These are phyloP conservation scores for Drosophila robusta DNA, from an alignment of 2,888 invertebrate species.

Conservation along the genomic window DNA sequence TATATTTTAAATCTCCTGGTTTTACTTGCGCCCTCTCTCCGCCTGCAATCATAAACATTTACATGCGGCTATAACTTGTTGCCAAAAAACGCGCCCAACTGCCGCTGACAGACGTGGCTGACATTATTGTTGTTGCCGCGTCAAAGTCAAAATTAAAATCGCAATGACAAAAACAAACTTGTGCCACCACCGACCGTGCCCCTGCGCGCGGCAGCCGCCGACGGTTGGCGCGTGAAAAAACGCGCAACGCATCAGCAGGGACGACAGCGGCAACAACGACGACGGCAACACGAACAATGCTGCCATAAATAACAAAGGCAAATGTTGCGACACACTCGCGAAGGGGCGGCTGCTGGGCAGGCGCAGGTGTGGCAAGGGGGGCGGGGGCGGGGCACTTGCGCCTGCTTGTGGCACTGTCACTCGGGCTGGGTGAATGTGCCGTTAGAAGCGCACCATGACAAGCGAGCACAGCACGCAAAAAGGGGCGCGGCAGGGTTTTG, in stretches of 20 bases:
- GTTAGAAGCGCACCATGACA: constrained; percentile 64
- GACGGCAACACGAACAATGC: constrained; percentile 57
- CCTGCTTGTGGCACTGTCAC: constrained; percentile 51
- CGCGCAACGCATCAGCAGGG: constrained; percentile 64
- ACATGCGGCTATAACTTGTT: constrained; percentile 36
- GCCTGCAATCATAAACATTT: background rate
- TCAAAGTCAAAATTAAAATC: constrained; percentile 68
- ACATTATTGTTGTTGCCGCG: constrained; percentile 38
- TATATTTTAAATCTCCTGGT: background rate
- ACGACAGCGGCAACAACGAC: constrained; percentile 24
- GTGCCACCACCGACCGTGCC: constrained; percentile 2
- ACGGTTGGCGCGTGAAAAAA: constrained; percentile 60
- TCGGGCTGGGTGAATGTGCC: constrained; percentile 63
- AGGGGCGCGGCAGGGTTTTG: constrained; percentile 4
- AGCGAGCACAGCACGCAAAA: constrained; percentile 35
- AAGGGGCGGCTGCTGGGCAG: constrained; percentile 54
- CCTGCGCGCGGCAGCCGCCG: constrained; percentile 8
- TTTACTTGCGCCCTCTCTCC: background rate
- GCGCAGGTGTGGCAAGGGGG: constrained; percentile 7
- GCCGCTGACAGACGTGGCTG: constrained; percentile 53
- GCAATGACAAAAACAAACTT: constrained; percentile 58
- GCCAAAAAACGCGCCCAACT: constrained; percentile 37
- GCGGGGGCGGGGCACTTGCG: constrained; percentile 5
- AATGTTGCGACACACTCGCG: constrained; percentile 58
- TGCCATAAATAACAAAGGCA: constrained; percentile 79